A percentile compares a stretch with the other conserved stretches of the same genome.
phyloP scores from a whole-genome alignment of 2,113 vertebrate species.

The Myotis yumanensis region DNA sequence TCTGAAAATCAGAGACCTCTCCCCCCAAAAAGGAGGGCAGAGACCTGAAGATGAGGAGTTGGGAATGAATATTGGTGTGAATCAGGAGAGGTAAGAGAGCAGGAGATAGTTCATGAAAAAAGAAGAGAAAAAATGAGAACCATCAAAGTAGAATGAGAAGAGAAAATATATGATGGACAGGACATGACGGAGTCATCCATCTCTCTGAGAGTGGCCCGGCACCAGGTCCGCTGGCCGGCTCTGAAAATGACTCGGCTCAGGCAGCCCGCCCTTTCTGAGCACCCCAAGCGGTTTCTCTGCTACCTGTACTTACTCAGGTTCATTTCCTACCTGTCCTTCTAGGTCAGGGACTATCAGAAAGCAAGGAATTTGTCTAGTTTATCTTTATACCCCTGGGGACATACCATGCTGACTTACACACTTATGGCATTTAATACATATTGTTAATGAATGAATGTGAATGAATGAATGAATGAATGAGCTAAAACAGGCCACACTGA shows the following conservation, averaged over 20 bases:
- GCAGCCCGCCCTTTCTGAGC: background rate
- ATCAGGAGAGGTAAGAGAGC: background rate
- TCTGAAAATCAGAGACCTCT: background rate
- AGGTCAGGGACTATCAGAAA: background rate
- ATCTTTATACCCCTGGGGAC: background rate
- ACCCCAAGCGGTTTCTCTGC: background rate
- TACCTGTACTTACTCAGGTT: background rate
- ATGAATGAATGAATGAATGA: background rate
- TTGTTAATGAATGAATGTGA: background rate
- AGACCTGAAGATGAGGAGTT: background rate
- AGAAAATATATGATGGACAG: constrained; percentile 8
- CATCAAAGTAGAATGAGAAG: background rate
- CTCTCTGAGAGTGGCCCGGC: background rate
- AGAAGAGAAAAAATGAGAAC: constrained; percentile 53
- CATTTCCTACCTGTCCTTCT: background rate
- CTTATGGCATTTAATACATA: background rate
- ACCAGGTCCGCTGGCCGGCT: accelerated
- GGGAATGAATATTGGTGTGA: background rate
- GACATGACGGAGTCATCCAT: background rate
- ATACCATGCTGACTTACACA: background rate
- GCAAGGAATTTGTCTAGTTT: background rate
- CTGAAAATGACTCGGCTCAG: background rate
- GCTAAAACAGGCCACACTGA: background rate
- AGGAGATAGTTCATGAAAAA: background rate
- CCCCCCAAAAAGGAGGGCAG: background rate